Percentiles rank a stretch among this genome's conserved stretches.
phyloP scores from a whole-genome alignment of 2,888 invertebrate genomes.

The Cremastinae sp. region DNA sequence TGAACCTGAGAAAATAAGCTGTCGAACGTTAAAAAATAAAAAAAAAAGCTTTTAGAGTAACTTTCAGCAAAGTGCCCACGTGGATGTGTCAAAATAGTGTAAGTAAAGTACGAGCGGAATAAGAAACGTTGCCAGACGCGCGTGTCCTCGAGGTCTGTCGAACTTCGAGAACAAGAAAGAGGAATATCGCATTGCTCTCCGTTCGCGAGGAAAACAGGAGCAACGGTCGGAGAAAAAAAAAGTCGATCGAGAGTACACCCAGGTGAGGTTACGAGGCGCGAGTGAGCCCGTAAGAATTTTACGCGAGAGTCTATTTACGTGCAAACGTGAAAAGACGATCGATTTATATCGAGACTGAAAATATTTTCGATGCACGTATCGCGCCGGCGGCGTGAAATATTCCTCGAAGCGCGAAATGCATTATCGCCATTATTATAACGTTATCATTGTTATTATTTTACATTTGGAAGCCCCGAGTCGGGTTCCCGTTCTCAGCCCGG shows the following conservation, averaged over 20 bases:
- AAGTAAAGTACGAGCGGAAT: too few relatives aligned
- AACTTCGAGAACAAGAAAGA: too few relatives aligned
- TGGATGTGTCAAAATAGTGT: too few relatives aligned
- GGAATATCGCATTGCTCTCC: conserved; percentile 12
- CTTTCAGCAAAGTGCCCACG: too few relatives aligned
- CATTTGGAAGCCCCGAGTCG: conserved; percentile 25
- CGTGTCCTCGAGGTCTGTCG: too few relatives aligned
- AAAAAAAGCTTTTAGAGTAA: too few relatives aligned
- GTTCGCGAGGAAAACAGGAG: conserved; percentile 23
- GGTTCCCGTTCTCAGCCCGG: conserved; percentile 25
- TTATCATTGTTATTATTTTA: conserved; percentile 45
- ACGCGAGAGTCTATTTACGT: conserved; percentile 28
- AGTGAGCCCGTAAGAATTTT: conserved; percentile 21
- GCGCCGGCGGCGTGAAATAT: conserved; percentile 12
- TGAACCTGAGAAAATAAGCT: too few relatives aligned
- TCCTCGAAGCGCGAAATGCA: conserved; percentile 45
- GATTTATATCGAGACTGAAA: conserved; percentile 10
- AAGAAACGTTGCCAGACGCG: too few relatives aligned
- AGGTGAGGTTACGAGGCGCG: conserved; percentile 28
- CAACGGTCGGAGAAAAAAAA: conserved; percentile 14
- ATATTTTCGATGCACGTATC: conserved; percentile 32
- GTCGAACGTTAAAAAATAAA: too few relatives aligned
- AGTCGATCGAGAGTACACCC: conserved; percentile 39
- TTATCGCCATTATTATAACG: conserved; percentile 19
- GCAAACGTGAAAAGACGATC: neutral